phyloP scores from a whole-genome alignment of 2,888 invertebrate species.

The Eulithis testata region DNA sequence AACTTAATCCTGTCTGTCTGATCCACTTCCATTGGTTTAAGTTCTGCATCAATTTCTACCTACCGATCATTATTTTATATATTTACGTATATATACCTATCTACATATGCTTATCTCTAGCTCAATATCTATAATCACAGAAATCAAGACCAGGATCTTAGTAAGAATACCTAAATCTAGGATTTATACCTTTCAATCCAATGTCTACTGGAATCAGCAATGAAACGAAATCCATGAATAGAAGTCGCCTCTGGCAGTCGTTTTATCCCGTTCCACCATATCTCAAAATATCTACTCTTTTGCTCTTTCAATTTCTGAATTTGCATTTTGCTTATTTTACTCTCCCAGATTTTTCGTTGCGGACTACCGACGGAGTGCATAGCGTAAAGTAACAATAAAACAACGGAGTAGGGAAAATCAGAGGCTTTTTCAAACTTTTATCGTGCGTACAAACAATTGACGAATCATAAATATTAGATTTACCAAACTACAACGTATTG shows the following conservation, averaged over 20 bases:
- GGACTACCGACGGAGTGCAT: not conserved
- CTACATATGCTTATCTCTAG: not conserved
- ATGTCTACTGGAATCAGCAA: slow-evolving; percentile 85
- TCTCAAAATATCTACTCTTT: slow-evolving; percentile 63
- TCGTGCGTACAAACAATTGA: slow-evolving; percentile 27
- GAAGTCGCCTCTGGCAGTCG: slow-evolving; percentile 80
- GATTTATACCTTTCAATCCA: slow-evolving; percentile 85
- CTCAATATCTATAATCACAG: not conserved
- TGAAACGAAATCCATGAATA: slow-evolving; percentile 87
- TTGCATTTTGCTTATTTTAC: not conserved
- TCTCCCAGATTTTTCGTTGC: not conserved
- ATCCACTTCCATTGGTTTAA: slow-evolving; percentile 12
- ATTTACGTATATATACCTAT: too few species aligned
- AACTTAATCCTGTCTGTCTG: slow-evolving; percentile 17
- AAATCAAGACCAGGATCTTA: not conserved
- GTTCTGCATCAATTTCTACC: not conserved
- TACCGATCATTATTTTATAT: not conserved
- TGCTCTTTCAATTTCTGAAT: slow-evolving; percentile 42
- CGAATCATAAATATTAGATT: slow-evolving; percentile 15
- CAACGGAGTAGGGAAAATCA: not conserved
- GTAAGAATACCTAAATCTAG: not conserved
- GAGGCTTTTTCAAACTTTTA: slow-evolving; percentile 1
- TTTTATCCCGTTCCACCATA: slow-evolving; percentile 79
- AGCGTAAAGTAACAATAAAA: slow-evolving; percentile 14
- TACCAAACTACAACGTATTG: slow-evolving; percentile 23